Evolutionary conservation across 2,797 vertebrate species (phyloP).

Genomic region (Taeniopygia guttata): DNA sequence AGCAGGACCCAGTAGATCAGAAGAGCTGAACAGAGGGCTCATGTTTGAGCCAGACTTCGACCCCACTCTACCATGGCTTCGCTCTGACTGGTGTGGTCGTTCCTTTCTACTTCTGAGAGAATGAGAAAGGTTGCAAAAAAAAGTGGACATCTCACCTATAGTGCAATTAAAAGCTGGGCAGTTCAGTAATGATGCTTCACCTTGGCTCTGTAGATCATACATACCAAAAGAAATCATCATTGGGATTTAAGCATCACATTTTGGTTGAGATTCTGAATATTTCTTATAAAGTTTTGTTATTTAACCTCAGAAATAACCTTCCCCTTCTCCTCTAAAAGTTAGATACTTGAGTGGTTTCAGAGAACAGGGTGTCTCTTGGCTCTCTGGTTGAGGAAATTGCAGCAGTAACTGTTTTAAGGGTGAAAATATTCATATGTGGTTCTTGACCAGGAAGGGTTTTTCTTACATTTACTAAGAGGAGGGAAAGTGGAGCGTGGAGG

Average conservation of each 20-base stretch:
- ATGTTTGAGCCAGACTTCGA: neutral
- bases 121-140: neutral
- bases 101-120: neutral
- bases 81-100: neutral
- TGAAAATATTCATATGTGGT: neutral
- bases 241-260: neutral
- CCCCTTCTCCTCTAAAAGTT: neutral
- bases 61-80: neutral
- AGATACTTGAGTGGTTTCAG: neutral
- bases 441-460: neutral
- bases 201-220: neutral
- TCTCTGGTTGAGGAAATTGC: neutral
- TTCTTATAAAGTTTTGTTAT: neutral
- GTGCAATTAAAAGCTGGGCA: neutral
- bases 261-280: neutral
- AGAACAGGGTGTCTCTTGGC: neutral
- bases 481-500: neutral
- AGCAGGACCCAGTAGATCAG: neutral
- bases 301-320: neutral
- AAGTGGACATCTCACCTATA: neutral
- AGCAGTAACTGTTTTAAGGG: neutral
- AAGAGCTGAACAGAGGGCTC: neutral
- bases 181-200: neutral
- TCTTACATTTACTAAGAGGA: neutral
- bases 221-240: neutral